phyloP scores from a whole-genome alignment of 1,140 invertebrate genomes.

The Pseudomyrmex dendroicus region DNA sequence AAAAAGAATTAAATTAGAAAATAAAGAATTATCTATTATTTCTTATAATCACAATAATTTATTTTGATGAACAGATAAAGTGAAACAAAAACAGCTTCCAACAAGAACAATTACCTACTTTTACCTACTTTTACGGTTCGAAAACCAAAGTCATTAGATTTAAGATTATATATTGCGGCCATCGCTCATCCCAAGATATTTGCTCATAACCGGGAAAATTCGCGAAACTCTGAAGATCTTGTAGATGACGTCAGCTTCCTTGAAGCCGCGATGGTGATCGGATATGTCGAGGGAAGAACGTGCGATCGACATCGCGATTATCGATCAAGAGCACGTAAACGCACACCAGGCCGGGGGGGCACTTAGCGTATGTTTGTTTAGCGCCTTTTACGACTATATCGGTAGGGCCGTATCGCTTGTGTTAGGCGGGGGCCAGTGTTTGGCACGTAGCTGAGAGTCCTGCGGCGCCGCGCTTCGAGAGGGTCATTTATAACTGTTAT shows the following conservation, averaged over 20 bases:
- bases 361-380: constrained; percentile 75
- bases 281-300: not conserved
- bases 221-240: constrained; percentile 4
- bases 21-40: too few relatives aligned
- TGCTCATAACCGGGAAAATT: not conserved
- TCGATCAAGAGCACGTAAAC: constrained; percentile 69
- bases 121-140: too few relatives aligned
- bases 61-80: too few relatives aligned
- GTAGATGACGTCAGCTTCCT: not conserved
- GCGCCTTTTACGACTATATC: constrained; percentile 73
- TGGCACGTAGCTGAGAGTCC: constrained; percentile 63
- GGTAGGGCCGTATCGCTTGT: constrained; percentile 48
- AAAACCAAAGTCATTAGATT: not conserved
- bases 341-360: constrained; percentile 29
- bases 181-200: constrained; percentile 17
- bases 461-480: constrained; percentile 71
- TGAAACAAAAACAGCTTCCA: too few relatives aligned
- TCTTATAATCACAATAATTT: too few relatives aligned
- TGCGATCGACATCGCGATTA: constrained; percentile 63
- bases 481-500: constrained; percentile 76
- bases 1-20: too few relatives aligned
- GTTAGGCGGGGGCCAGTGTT: constrained; percentile 66
- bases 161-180: not conserved
- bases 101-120: too few relatives aligned
- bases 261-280: not conserved